Base-by-base conservation (phyloP, 2,797 vertebrate species). In the Danio aesculapii region DNA sequence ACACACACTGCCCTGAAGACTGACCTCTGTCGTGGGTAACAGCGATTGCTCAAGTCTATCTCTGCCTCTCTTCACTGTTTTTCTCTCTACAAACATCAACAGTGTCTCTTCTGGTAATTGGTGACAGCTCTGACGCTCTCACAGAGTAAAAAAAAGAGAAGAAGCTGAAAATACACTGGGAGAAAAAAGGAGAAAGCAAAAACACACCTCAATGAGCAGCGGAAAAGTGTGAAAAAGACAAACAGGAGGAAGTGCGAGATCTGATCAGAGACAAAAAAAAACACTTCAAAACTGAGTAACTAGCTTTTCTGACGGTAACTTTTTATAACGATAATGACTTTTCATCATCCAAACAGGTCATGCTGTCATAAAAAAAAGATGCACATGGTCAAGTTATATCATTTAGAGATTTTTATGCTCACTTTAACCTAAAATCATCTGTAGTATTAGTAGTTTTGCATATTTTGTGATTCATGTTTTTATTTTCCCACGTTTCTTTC, bases 101-200 rank as follows among this genome's bases (percentile, higher is more conserved):
- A 50, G 13, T 6, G 17, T 83, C 44, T 77, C 17, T 78, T 59
- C 53, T 50, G 55, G 44, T 69, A 78, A 78, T 78, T 50, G 57
- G 55, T 70, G 55, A 52, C 66, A 70, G 66, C 55, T 61, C 55
- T 19, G 55, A 61, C 7, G 43, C 1, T 17, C 55, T 30, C 53
- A 58, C 41, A 58, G 63, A 68, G 59, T 14, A 44, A 57, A 73
- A 57, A 43, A 39, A 30, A 30, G 30, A 30, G 30, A 30, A 30
- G 30, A 30, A 30, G 30, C 30, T 30, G n/a, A 68, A 59, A 47
- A 6, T 43, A 41, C 30, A 77, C 0, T 9, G 49, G 8, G 46
- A 13, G 19, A 70, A 12, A 67, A 58, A 47, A 57, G 41, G 30
- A 17, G 7, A 63, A 17, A 14, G 43, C 10, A 73, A 67, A 71